These are phyloP conservation scores for Numida meleagris DNA, from an alignment of 2,113 vertebrate genomes.

Conservation along the genomic window DNA sequence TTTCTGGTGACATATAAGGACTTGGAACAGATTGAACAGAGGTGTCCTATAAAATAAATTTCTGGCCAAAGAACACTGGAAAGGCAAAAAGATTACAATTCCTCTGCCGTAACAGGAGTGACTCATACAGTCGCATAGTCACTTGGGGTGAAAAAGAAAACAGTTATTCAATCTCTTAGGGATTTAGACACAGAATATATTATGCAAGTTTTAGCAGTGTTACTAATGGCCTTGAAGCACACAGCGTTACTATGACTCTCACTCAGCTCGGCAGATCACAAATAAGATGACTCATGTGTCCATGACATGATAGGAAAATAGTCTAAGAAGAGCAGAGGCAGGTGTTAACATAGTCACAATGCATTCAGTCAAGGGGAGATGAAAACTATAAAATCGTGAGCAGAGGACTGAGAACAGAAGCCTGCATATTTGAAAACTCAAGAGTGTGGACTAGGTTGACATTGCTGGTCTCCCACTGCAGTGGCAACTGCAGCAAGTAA, in stretches of 20 bases:
- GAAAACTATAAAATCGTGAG: not conserved
- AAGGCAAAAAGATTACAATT: constrained; percentile 28
- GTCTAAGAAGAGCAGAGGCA: constrained; percentile 58
- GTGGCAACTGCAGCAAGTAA: not conserved
- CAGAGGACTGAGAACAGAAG: not conserved
- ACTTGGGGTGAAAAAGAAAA: constrained; percentile 62
- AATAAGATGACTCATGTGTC: constrained; percentile 64
- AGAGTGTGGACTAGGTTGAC: not conserved
- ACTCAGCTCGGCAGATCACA: constrained; percentile 56
- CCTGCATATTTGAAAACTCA: not conserved
- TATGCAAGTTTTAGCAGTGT: constrained; percentile 61
- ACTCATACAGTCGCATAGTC: constrained; percentile 53
- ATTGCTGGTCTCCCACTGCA: not conserved
- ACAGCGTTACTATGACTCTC: constrained; percentile 63
- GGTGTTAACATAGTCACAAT: constrained; percentile 56
- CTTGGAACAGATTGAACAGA: constrained; percentile 27
- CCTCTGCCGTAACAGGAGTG: constrained; percentile 43
- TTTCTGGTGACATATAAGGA: constrained; percentile 15
- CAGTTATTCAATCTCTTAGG: constrained; percentile 65
- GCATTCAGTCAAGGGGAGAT: not conserved
- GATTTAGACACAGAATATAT: constrained; percentile 64
- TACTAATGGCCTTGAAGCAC: constrained; percentile 62
- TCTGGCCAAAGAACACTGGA: constrained; percentile 39
- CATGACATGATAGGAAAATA: constrained; percentile 51
- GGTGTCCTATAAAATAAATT: constrained; percentile 38